A percentile compares a stretch with the other conserved stretches of the same genome.
Conservation (phyloP, 2,888 invertebrate genomes). For the Tipula vernalis region DNA sequence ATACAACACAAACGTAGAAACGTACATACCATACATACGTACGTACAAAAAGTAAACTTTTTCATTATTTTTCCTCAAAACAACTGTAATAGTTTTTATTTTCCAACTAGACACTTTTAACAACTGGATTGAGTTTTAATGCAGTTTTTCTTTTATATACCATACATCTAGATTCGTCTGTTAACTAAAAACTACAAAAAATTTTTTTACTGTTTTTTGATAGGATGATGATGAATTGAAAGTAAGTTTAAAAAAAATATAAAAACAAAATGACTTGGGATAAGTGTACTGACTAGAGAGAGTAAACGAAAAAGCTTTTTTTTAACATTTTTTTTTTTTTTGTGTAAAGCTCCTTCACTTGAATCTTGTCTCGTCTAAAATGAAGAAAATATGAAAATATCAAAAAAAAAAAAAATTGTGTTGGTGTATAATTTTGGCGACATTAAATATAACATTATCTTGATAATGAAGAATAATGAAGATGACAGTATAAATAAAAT, state of each 20-base stretch:
- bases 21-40: neutral
- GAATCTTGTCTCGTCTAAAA: neutral
- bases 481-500: neutral
- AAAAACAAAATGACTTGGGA: neutral
- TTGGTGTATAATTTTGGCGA: neutral
- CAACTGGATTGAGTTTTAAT: constrained; percentile 4
- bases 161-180: neutral
- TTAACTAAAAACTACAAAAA: neutral
- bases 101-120: neutral
- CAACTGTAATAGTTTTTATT: neutral
- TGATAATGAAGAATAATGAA: neutral
- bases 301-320: neutral
- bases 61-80: neutral
- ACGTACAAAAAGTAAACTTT: neutral
- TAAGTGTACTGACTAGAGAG: neutral
- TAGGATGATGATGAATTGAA: neutral
- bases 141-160: neutral
- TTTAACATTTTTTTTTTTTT: neutral
- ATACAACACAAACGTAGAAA: neutral
- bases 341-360: neutral
- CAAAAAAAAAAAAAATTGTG: neutral
- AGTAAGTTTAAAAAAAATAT: neutral
- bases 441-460: neutral
- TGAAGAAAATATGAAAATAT: neutral
- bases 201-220: neutral